Base-by-base conservation (phyloP, 2,113 vertebrate species). In the Kobus ellipsiprymnus region DNA sequence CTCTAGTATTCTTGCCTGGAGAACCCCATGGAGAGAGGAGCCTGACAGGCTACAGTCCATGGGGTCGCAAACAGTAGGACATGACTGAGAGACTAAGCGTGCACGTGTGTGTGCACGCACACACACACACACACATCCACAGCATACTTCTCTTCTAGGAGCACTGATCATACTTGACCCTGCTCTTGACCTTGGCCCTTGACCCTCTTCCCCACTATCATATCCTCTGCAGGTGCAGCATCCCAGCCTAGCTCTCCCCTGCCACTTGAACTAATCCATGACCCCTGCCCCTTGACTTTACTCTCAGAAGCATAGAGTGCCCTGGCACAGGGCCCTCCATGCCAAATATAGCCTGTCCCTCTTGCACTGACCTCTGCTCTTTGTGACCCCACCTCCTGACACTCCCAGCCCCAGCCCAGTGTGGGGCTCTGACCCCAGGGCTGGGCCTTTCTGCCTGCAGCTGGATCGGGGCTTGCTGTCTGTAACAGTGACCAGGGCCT, bases 381-480 rank as follows among this genome's bases (percentile, higher is more conserved):
- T 91, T 12, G 44, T 96, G 48, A 89, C 33, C 71, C 94, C n/a
- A 62, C 85, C 30, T 87, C 55, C 62, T n/a, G 29, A 55, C 21
- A 55, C 40, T n/a, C 87, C 60, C 48, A 78, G 77, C 44, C 4
- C 55, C 5, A 85, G 57, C 40, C 25, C 44, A 40, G 2, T 0
- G 1, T 77, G 33, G 36, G 52, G 15, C 54, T 96, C 95, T 98
- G 64, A 98, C 81, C 33, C 14, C 14, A 19, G 46, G 48, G n/a
- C 82, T 97, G 12, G 46, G 29, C 93, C 86, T 93, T 55, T 98
- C 89, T 97, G 40, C 97, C 94, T 48, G 85, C 99, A 99, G 99
- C 98, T 99, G 98, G 97, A 99, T 60, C 99, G 98, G 5, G 99
- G 99, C 67, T 98, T 99, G 98, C 99, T 99, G 85, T 99, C 99